Evolutionary conservation across 2,797 vertebrate genomes (phyloP).

Genomic region (Sebastes minor): DNA sequence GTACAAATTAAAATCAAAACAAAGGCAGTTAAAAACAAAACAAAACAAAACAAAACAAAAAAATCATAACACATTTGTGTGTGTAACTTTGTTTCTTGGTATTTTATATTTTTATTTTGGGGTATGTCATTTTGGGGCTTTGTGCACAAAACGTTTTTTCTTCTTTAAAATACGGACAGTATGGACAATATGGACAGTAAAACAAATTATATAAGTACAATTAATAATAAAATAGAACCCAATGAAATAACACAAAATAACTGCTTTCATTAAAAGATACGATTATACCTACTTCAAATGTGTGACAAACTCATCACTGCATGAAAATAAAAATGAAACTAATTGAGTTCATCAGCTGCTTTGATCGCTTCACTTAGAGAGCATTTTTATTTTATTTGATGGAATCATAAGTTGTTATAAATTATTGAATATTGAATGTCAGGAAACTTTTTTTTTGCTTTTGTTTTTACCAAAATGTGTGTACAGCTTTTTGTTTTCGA

Average conservation of each 20-base stretch:
- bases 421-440: not conserved
- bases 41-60: not conserved
- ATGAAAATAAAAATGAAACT: not conserved
- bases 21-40: not conserved
- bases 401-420: not conserved
- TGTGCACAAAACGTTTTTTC: not conserved
- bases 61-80: too few relatives aligned
- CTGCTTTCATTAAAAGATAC: not conserved
- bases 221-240: not conserved
- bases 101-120: not conserved
- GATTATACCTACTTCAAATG: too few relatives aligned
- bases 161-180: not conserved
- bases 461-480: not conserved
- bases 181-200: too few relatives aligned
- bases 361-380: not conserved
- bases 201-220: not conserved
- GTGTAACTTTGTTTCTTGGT: too few relatives aligned
- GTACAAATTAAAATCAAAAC: not conserved
- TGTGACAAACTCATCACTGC: not conserved
- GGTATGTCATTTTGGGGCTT: not conserved
- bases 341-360: not conserved
- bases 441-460: not conserved
- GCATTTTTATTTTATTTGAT: not conserved
- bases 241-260: not conserved
- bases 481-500: not conserved